phyloP scores from a whole-genome alignment of 2,888 invertebrate genomes.

The Callosobruchus maculatus region DNA sequence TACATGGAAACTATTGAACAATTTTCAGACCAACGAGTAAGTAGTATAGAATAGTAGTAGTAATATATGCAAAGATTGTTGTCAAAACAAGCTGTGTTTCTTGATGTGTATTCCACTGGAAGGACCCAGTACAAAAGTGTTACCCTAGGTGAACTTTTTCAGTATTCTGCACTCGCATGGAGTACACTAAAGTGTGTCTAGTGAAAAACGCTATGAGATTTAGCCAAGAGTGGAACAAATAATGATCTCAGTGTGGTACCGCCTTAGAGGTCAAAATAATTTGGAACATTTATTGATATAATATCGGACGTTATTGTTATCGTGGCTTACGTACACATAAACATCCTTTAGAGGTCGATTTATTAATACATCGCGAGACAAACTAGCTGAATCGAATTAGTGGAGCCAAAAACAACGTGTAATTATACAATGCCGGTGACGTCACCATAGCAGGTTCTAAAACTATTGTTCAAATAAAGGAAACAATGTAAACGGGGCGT shows the following conservation, averaged over 20 bases:
- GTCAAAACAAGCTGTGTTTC: too few species aligned
- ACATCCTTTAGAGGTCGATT: not conserved
- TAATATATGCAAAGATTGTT: too few species aligned
- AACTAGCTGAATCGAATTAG: not conserved
- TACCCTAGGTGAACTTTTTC: too few species aligned
- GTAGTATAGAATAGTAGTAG: too few species aligned
- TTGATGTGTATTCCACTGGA: too few species aligned
- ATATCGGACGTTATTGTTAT: not conserved
- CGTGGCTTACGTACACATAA: not conserved
- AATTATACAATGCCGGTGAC: not conserved
- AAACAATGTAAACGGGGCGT: not conserved
- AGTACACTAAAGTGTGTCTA: too few species aligned
- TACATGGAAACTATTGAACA: too few species aligned
- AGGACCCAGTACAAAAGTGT: too few species aligned
- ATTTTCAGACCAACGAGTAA: too few species aligned
- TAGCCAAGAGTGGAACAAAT: not conserved
- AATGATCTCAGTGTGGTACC: not conserved
- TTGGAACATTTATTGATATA: not conserved
- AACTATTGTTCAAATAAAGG: not conserved
- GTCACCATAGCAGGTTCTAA: not conserved
- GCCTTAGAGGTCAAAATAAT: not conserved
- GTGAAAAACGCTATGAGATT: too few species aligned
- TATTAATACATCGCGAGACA: not conserved
- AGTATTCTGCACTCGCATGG: too few species aligned
- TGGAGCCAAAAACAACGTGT: not conserved